Evolutionary conservation across 2,113 vertebrate genomes (phyloP), one percentile per base, ranked within the genome.

Genomic region (Cnemophilus loriae): DNA sequence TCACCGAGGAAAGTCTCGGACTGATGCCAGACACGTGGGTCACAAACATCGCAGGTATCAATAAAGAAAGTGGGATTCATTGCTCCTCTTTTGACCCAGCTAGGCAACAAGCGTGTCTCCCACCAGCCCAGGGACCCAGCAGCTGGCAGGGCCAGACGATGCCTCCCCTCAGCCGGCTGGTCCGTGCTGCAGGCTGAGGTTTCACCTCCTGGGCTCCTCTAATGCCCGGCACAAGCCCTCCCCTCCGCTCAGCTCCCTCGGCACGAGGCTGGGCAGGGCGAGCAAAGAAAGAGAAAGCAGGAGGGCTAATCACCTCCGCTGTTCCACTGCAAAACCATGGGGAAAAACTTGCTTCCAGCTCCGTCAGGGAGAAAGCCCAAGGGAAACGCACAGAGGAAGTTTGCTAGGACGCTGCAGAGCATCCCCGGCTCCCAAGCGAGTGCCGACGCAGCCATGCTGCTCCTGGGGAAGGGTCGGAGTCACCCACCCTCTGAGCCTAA

Each of bases 321-420:
- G 9, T 18, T 24, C 28, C 0, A 0, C 32, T 3, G 22, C 46
- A n/a, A 76, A 77, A 15, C 28, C 60, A 1, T 1, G 4, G 2
- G 42, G 69, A 28, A 60, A 53, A 80, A 33, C 22, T 41, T 28
- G 41, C 1, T 7, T 13, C 16, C 1, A 2, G 69, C 84, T 53
- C 33, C 1, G 1, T 13, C 41, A 18, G 37, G 46, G 41, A 30
- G 14, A 6, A 59, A 73, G 2, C 21, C 67, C 28, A 4, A 20
- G 57, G 30, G 44, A 19, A 60, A 44, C 1, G 32, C n/a, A 27
- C 2, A 3, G 27, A 68, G 11, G 44, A 86, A 90, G 50, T 60
- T 82, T 86, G 56, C 52, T 64, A 13, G 70, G 56, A 39, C 15
- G 35, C 85, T 55, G 78, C 47, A 8, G 64, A 59, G 39, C 65